A percentile compares a stretch with the other conserved stretches of the same genome.
phyloP scores from a whole-genome alignment of 2,113 vertebrate species.

The Pollachius pollachius region DNA sequence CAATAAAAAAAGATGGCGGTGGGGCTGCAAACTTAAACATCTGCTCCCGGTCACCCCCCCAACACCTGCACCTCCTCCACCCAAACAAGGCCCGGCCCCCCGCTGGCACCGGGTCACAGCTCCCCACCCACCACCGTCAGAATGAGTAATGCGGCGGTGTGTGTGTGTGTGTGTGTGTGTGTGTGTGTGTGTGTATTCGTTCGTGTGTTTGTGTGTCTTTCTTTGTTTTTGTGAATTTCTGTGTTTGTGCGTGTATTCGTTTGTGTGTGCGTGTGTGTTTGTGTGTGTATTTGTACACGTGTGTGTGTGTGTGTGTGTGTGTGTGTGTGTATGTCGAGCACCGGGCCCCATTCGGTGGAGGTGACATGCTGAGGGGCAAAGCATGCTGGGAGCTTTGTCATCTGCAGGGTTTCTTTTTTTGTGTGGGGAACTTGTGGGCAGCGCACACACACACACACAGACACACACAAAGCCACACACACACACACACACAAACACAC shows the following conservation, averaged over 20 bases:
- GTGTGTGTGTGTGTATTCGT: too few species aligned
- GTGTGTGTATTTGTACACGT: too few species aligned
- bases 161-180: too few species aligned
- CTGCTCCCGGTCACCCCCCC: constrained; percentile 37
- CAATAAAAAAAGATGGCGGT: too few species aligned
- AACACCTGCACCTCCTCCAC: background rate
- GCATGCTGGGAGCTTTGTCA: constrained; percentile 68
- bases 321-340: constrained; percentile 8
- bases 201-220: too few species aligned
- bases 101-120: constrained; percentile 47
- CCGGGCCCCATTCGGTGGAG: constrained; percentile 51
- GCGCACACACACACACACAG: background rate
- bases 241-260: too few species aligned
- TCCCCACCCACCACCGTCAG: constrained; percentile 46
- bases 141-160: constrained; percentile 65
- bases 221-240: too few species aligned
- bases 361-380: constrained; percentile 61
- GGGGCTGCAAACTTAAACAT: constrained; percentile 30
- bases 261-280: too few species aligned
- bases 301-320: too few species aligned
- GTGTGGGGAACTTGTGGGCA: constrained; percentile 5
- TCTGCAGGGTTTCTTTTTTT: constrained; percentile 41
- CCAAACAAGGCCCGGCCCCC: constrained; percentile 32
- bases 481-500: too few species aligned
- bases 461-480: too few species aligned